Evolutionary conservation across 1,140 invertebrate species (phyloP).

Genomic region (Campoletis sonorensis): DNA sequence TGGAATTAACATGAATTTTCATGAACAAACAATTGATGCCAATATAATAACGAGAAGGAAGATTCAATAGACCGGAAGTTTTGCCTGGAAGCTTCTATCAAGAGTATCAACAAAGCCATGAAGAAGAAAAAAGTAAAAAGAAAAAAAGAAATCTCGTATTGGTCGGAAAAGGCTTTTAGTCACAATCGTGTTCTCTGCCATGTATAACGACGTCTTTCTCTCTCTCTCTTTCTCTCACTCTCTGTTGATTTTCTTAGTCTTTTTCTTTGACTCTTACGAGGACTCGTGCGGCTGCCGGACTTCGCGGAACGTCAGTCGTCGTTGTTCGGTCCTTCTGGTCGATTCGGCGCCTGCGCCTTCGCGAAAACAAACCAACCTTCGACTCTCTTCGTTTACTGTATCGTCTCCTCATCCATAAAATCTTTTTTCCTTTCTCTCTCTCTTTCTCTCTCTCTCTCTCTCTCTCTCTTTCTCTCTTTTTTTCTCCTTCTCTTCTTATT

Average conservation of each 20-base stretch:
- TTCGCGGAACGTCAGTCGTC: constrained; percentile 25
- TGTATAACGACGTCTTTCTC: neutral
- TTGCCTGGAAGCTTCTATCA: neutral
- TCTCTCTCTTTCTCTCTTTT: constrained; percentile 14
- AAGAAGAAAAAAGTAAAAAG: no score
- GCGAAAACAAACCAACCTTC: constrained; percentile 22
- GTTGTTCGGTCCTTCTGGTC: constrained; percentile 44
- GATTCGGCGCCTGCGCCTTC: constrained; percentile 55
- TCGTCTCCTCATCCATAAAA: constrained; percentile 29
- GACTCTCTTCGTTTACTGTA: constrained; percentile 34
- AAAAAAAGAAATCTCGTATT: neutral
- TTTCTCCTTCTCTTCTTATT: neutral
- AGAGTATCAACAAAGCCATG: constrained; percentile 10
- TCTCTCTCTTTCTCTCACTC: no score
- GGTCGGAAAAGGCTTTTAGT: constrained; percentile 20
- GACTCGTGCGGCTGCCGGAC: constrained; percentile 1
- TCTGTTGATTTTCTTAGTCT: no score
- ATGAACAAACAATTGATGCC: constrained; percentile 9
- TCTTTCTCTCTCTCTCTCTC: no score
- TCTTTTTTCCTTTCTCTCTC: constrained; percentile 21
- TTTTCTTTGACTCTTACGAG: neutral
- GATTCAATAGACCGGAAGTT: neutral
- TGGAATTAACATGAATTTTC: neutral
- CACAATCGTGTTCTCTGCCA: neutral
- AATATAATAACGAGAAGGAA: neutral